These are phyloP conservation scores for Standfussiana lucernea DNA, from an alignment of 2,888 invertebrate genomes.

Conservation along the genomic window DNA sequence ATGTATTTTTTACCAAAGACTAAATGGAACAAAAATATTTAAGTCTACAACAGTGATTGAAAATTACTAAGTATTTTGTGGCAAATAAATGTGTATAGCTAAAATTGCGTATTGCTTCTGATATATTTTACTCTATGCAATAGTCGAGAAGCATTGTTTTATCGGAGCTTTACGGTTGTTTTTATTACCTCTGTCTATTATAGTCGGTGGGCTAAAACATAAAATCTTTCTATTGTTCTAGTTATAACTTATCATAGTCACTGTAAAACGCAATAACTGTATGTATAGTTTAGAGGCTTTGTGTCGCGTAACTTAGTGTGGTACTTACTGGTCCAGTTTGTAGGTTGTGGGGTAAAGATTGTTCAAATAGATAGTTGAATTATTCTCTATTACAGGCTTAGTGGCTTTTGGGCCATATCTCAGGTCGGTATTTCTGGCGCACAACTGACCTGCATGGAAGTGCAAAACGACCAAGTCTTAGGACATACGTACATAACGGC, in stretches of 20 bases:
- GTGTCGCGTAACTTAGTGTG: slow-evolving; percentile 19
- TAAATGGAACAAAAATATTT: not conserved
- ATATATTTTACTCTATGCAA: not conserved
- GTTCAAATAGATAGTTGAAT: slow-evolving; percentile 18
- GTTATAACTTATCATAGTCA: slow-evolving; percentile 55
- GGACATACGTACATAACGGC: too few species aligned
- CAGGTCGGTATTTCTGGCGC: not conserved
- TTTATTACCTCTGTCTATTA: slow-evolving; percentile 65
- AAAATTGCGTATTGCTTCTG: slow-evolving; percentile 21
- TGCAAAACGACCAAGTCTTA: not conserved
- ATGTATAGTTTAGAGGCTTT: slow-evolving; percentile 38
- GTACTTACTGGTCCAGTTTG: slow-evolving; percentile 16
- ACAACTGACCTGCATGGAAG: not conserved
- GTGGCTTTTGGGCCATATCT: not conserved
- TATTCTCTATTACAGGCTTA: slow-evolving; percentile 23
- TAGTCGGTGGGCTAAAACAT: slow-evolving; percentile 49
- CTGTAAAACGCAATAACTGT: slow-evolving; percentile 42
- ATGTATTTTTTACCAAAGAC: not conserved
- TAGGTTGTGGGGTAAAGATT: slow-evolving; percentile 29
- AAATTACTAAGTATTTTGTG: not conserved
- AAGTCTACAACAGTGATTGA: not conserved
- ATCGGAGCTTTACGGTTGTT: slow-evolving; percentile 63
- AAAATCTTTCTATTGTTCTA: slow-evolving; percentile 55
- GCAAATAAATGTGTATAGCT: not conserved
- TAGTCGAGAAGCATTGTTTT: slow-evolving; percentile 65